phyloP scores from a whole-genome alignment of 2,113 vertebrate species.

The Microcebus jonahi region DNA sequence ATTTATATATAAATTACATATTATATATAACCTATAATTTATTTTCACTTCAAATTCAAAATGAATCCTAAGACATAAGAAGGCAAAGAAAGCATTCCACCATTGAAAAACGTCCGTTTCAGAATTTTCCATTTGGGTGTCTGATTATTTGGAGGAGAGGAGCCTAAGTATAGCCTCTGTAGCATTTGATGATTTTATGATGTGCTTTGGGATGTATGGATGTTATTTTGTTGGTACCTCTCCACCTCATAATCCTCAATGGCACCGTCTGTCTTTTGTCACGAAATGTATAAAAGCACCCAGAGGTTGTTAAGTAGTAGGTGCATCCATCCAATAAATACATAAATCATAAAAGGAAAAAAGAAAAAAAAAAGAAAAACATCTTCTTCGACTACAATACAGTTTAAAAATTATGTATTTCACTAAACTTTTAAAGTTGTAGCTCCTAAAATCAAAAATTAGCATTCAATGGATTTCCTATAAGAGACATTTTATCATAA shows the following conservation, averaged over 20 bases:
- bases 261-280: slow-evolving; percentile 78
- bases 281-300: slow-evolving; percentile 69
- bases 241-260: slow-evolving; percentile 69
- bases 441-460: neutral
- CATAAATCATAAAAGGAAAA: slow-evolving; percentile 76
- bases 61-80: neutral
- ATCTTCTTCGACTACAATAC: neutral
- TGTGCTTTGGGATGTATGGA: slow-evolving; percentile 74
- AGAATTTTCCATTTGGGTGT: slow-evolving; percentile 25
- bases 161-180: slow-evolving; percentile 48
- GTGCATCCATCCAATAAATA: slow-evolving; percentile 73
- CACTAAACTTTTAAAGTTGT: neutral
- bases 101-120: neutral
- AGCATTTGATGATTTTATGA: slow-evolving; percentile 74
- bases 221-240: slow-evolving; percentile 66
- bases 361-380: too few species aligned
- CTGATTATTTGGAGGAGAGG: slow-evolving; percentile 34
- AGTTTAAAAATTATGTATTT: neutral
- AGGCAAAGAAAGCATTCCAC: neutral
- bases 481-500: neutral
- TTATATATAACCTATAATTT: neutral
- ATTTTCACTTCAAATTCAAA: neutral
- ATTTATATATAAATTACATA: too few species aligned
- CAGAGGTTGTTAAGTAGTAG: slow-evolving; percentile 75
- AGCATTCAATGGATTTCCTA: neutral